Evolutionary conservation across 2,797 vertebrate species (phyloP), one percentile per base, ranked within the genome.

Genomic region (Calcarius lapponicus): DNA sequence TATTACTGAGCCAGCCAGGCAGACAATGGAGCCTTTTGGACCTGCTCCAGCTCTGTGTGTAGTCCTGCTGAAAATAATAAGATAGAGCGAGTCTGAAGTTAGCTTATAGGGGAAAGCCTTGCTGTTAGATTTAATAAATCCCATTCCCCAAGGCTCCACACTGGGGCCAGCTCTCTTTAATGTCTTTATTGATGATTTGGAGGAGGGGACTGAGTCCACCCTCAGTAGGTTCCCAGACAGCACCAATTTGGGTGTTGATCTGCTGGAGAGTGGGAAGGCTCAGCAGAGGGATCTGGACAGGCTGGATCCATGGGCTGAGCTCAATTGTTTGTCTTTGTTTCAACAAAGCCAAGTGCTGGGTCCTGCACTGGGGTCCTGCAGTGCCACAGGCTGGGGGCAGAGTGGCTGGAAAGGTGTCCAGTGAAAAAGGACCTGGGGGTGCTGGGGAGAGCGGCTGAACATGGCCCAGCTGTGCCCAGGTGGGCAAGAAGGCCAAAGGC

Each of bases 201-300:
- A 72, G 16, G 17, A 51, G 38, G n/a, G 9, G 29, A 43, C 20
- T 0, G 0, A 79, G 51, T 13, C 32, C 28, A n/a, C 13, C 9
- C 17, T 51, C 16, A 8, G 22, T 25, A 24, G 28, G 32, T 80
- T 72, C 32, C 38, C 36, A 65, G 28, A 38, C 32, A 65, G 38
- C 32, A 38, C 6, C 16, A 32, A 2, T 15, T 28, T 79, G 36
- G 57, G 22, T 57, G 51, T 56, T 50, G 58, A 24, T 64, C 9
- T 28, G 12, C 51, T 43, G 50, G 43, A 57, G 32, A 7, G 36
- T 7, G 13, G 66, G 66, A 72, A 36, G 36, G 58, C 36, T 43
- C 26, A 43, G 51, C 32, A 79, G 75, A 57, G 28, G 31, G 50
- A 32, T 64, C 31, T 71, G 43, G 43, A 19, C 32, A 64, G 66